phyloP scores from a whole-genome alignment of 2,113 vertebrate species.

The Otus sunia region DNA sequence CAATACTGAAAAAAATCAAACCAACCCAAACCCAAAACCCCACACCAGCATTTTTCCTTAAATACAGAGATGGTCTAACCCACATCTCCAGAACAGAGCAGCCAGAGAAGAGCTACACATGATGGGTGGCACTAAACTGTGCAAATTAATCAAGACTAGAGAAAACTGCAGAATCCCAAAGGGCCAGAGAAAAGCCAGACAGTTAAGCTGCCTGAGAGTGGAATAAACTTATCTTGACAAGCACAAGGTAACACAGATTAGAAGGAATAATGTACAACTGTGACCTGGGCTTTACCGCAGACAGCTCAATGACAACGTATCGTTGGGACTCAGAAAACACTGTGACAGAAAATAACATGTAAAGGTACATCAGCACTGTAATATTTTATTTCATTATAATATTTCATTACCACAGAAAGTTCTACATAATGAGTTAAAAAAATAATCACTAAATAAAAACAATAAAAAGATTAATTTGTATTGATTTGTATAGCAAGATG shows the following conservation, averaged over 20 bases:
- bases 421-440: neutral
- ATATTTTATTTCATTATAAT: neutral
- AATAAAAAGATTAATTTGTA: neutral
- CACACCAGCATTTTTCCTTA: neutral
- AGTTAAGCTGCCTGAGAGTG: neutral
- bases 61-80: neutral
- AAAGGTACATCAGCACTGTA: neutral
- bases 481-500: neutral
- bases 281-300: neutral
- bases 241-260: constrained; percentile 31
- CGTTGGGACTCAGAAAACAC: neutral
- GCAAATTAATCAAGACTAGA: neutral
- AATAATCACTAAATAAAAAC: neutral
- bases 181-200: neutral
- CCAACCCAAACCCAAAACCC: neutral
- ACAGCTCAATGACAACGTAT: neutral
- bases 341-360: neutral
- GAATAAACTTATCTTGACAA: constrained; percentile 42
- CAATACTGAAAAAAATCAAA: neutral
- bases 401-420: neutral
- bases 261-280: neutral
- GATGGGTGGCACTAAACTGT: neutral
- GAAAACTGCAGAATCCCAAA: neutral
- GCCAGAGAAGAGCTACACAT: neutral
- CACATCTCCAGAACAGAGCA: neutral